Evolutionary conservation across 2,888 invertebrate species (phyloP).

Genomic region (Cremastobaeus sp.): DNA sequence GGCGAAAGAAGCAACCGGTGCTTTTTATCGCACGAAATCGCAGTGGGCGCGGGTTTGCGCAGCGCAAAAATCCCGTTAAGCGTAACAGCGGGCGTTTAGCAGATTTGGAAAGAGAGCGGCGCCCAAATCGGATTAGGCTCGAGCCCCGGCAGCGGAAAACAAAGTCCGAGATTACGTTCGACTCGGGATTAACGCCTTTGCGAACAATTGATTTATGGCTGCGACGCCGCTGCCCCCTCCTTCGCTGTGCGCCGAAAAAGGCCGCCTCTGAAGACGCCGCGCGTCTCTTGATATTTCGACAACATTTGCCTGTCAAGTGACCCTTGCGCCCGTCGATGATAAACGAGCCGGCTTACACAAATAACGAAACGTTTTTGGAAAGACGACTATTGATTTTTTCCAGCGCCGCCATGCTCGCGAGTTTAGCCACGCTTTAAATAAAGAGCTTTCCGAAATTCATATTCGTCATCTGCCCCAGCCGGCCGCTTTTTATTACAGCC

Average conservation of each 20-base stretch:
- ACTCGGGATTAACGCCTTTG: conserved; percentile 31
- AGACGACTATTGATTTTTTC: conserved; percentile 22
- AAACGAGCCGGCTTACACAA: conserved; percentile 21
- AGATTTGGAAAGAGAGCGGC: conserved; percentile 36
- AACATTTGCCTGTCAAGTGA: conserved; percentile 16
- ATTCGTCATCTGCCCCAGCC: background rate
- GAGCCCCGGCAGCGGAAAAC: conserved; percentile 38
- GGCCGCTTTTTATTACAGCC: background rate
- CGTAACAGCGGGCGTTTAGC: conserved; percentile 37
- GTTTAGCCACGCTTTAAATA: conserved; percentile 17
- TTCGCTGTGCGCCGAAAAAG: background rate
- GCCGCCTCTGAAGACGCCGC: conserved; percentile 1
- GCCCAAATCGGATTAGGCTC: conserved; percentile 45
- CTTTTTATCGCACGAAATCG: conserved; percentile 34
- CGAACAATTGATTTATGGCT: conserved; percentile 46
- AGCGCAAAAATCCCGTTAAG: conserved; percentile 27
- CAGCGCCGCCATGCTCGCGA: background rate
- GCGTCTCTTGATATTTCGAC: background rate
- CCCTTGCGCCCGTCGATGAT: conserved; percentile 8
- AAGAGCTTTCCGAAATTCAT: background rate
- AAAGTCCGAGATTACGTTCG: conserved; percentile 47
- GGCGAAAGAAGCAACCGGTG: conserved; percentile 1
- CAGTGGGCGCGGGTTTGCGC: conserved; percentile 9
- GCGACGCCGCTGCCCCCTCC: conserved; percentile 1
- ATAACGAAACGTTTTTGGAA: conserved; percentile 28